phyloP scores from a whole-genome alignment of 2,888 invertebrate genomes.

The Latheticus oryzae region DNA sequence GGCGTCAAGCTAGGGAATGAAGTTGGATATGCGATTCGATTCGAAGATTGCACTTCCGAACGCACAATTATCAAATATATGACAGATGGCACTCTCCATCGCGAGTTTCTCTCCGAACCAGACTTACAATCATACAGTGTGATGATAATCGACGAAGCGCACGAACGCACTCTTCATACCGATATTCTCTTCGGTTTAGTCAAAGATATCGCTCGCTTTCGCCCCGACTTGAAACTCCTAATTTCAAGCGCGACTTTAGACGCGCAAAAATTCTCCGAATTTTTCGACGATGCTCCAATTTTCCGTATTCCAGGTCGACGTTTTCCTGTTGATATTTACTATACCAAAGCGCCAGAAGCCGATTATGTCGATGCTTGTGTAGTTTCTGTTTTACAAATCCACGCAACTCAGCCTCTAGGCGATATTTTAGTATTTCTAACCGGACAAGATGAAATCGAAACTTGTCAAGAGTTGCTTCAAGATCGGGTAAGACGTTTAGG shows the following conservation, averaged over 20 bases:
- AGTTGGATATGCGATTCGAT: conserved; percentile 92
- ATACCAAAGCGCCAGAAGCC: conserved; percentile 99
- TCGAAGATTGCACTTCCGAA: conserved; percentile 99
- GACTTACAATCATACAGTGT: conserved; percentile 96
- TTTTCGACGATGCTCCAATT: conserved; percentile 98
- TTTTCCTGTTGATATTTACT: conserved; percentile 98
- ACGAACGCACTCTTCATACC: conserved; percentile 97
- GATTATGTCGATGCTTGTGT: conserved; percentile 98
- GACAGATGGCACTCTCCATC: conserved; percentile 98
- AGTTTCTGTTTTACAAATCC: conserved; percentile 97
- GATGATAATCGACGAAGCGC: conserved; percentile 99
- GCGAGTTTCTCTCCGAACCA: conserved; percentile 98
- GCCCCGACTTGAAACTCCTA: conserved; percentile 90
- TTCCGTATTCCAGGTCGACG: conserved; percentile 95
- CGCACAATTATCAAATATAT: conserved; percentile 97
- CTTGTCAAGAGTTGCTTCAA: conserved; percentile 87
- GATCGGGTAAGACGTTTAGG: conserved; percentile 94
- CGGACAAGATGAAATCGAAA: conserved; percentile 92
- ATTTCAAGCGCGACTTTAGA: conserved; percentile 99
- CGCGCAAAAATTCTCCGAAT: conserved; percentile 96
- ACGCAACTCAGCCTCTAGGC: conserved; percentile 95
- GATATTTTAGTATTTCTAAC: conserved; percentile 98
- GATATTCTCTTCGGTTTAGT: conserved; percentile 98
- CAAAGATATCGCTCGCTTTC: conserved; percentile 93
- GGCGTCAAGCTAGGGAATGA: conserved; percentile 94